A percentile compares a stretch with the other conserved stretches of the same genome.
Conservation (phyloP, 2,797 vertebrate species). For the Epinephelus coioides region DNA sequence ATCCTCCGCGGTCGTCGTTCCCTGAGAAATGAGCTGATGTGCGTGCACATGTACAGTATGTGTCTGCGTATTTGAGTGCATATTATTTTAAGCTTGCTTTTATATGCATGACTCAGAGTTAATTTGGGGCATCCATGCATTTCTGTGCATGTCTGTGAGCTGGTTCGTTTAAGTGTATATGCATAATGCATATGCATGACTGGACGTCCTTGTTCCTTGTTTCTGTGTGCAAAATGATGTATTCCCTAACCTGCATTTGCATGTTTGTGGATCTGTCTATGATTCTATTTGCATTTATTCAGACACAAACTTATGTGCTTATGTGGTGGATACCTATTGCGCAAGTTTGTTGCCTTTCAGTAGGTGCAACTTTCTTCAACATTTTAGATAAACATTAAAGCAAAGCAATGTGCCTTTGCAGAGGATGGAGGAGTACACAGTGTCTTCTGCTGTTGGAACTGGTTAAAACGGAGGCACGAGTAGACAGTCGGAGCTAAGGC, state of each 20-base stretch:
- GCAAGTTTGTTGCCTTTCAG: not conserved
- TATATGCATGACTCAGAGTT: conserved; percentile 3
- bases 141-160: conserved; percentile 9
- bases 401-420: conserved; percentile 20
- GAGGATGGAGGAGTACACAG: conserved; percentile 31
- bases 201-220: conserved; percentile 16
- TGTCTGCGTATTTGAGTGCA: not conserved
- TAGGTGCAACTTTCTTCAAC: not conserved
- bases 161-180: not conserved
- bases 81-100: conserved; percentile 14
- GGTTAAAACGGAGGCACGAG: conserved; percentile 38
- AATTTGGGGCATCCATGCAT: conserved; percentile 27
- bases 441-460: conserved; percentile 44
- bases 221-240: conserved; percentile 2
- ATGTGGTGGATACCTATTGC: not conserved
- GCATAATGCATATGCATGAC: not conserved
- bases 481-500: conserved; percentile 38
- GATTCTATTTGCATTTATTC: not conserved
- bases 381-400: conserved; percentile 21
- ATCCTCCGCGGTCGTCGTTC: conserved; percentile 52
- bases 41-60: not conserved
- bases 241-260: not conserved
- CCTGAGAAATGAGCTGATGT: conserved; percentile 54
- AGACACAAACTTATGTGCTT: not conserved
- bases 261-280: not conserved